phyloP scores from a whole-genome alignment of 2,888 invertebrate species.

The Drosophila merina region DNA sequence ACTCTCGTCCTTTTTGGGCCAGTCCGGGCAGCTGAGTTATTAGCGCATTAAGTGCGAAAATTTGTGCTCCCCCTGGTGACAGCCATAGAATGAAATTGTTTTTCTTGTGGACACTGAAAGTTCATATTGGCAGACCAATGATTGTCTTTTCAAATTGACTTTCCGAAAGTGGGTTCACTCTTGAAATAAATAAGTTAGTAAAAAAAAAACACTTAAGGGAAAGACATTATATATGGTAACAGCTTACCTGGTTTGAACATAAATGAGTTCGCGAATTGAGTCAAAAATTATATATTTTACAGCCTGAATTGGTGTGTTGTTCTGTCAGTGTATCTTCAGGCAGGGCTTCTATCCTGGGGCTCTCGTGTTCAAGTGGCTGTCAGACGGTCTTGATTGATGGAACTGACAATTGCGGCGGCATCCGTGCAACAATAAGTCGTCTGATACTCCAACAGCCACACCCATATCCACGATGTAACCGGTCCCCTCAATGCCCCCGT shows the following conservation, averaged over 20 bases:
- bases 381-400: slow-evolving; percentile 70
- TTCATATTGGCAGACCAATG: background rate
- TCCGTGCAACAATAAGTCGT: slow-evolving; percentile 43
- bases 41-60: slow-evolving; percentile 69
- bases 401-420: slow-evolving; percentile 72
- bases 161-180: no score
- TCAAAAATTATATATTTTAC: no score
- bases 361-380: slow-evolving; percentile 55
- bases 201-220: no score
- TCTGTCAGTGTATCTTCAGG: background rate
- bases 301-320: no score
- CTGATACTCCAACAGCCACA: slow-evolving; percentile 23
- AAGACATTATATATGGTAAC: no score
- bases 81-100: slow-evolving; percentile 40
- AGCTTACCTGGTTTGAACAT: no score
- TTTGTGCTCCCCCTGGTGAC: slow-evolving; percentile 38
- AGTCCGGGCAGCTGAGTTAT: slow-evolving; percentile 62
- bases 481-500: slow-evolving; percentile 4
- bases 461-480: background rate
- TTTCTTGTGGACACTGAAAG: slow-evolving; percentile 2
- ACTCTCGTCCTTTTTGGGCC: slow-evolving; percentile 22
- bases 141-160: no score
- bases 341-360: background rate
- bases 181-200: no score
- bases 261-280: no score